phyloP scores from a whole-genome alignment of 2,888 invertebrate species.

The Stenoptilia bipunctidactyla region DNA sequence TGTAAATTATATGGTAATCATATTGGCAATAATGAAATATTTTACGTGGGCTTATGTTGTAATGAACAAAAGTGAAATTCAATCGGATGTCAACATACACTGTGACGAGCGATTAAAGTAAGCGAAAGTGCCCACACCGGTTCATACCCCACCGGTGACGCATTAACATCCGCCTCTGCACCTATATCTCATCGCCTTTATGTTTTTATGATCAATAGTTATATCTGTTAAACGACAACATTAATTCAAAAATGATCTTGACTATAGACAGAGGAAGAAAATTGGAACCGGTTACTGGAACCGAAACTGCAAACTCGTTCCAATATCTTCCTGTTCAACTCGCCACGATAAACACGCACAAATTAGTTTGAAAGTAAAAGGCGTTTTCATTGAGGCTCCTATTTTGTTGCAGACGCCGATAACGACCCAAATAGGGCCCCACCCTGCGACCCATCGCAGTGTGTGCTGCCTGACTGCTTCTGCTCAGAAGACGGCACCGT shows the following conservation, averaged over 20 bases:
- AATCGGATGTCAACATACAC: constrained; percentile 29
- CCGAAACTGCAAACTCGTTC: neutral
- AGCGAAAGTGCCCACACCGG: constrained; percentile 65
- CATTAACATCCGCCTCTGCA: constrained; percentile 17
- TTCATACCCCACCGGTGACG: constrained; percentile 34
- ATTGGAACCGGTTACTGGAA: neutral
- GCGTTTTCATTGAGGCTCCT: neutral
- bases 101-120: constrained; percentile 39
- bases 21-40: too few relatives aligned
- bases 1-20: too few relatives aligned
- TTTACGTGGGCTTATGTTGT: too few relatives aligned
- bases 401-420: constrained; percentile 79
- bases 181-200: neutral
- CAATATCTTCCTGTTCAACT: neutral
- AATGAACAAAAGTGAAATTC: constrained; percentile 53
- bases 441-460: constrained; percentile 87
- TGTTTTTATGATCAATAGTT: neutral
- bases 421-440: constrained; percentile 94
- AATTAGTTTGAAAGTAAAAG: neutral
- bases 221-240: neutral
- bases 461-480: constrained; percentile 92
- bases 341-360: too few relatives aligned
- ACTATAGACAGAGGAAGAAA: neutral
- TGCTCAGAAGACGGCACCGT: constrained; percentile 92
- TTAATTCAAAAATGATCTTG: neutral